Base-by-base conservation (phyloP, 1,140 invertebrate genomes). In the Drosophila pseudoananassae region DNA sequence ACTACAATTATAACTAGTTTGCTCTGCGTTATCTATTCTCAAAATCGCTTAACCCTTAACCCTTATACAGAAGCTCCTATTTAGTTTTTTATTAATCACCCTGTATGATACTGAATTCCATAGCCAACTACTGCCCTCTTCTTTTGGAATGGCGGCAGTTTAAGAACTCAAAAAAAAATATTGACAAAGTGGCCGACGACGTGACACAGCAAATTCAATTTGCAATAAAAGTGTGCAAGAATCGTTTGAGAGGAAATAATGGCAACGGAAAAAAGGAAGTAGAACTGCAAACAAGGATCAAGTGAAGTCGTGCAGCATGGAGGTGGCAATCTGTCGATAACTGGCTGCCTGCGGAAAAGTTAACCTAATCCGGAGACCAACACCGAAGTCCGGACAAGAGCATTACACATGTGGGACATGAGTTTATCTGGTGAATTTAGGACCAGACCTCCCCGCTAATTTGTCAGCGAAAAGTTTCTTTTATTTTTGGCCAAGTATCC, bases 201-300 rank as follows among this genome's bases (percentile, higher is more conserved):
- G 82, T 85, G 82, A 85, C 82, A 70, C 57, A 82, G 82, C 69
- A 81, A 82, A 75, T 82, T 85, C 74, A 82, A 87, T 87, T 87
- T 85, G 82, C 78, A 87, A 87, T 82, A 85, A 87, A 87, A 71
- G 61, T 75, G 63, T 40, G 49, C 58, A 51, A 71, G 54, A 55
- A 73, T 52, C 50, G 50, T 61, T 71, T 71, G 64, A 59, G 25
- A 58, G 64, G 49, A 71, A 61, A 47, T 54, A 71, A 45, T 38
- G 27, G 38, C 8, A 4, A 14, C n/a, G 36, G 6, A 31, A 36
- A 52, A 45, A 14, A 25, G 20, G n/a, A 4, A 25, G 3, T 12
- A 59, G 46, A 55, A 43, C 47, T 36, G 65, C 40, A 69, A 69
- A 55, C 64, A 66, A 73, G 50, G 56, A 64, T 56, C 71, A 74